Conservation (phyloP, 2,888 invertebrate species). For the Adelphocoris suturalis region DNA sequence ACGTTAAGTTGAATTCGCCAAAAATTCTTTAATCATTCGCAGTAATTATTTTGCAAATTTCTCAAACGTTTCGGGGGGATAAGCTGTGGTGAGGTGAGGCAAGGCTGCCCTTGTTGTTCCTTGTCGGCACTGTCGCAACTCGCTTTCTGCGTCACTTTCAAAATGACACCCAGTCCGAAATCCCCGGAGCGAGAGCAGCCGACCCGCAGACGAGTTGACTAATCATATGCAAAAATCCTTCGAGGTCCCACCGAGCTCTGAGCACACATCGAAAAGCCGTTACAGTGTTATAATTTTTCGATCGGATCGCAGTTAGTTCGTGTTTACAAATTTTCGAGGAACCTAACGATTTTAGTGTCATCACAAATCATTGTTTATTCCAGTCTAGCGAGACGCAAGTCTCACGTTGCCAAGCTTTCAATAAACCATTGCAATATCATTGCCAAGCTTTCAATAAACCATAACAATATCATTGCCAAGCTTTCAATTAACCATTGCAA, state of each 20-base stretch:
- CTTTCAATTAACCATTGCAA: no score
- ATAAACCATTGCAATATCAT: no score
- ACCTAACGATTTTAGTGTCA: no score
- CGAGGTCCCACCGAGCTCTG: neutral
- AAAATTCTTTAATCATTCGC: neutral
- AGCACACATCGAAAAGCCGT: neutral
- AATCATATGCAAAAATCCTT: slow-evolving; percentile 4
- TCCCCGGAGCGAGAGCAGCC: neutral
- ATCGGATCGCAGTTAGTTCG: no score
- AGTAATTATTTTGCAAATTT: neutral
- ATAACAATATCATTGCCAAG: no score
- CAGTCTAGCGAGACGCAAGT: no score
- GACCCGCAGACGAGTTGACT: slow-evolving; percentile 19
- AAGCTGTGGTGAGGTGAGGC: neutral
- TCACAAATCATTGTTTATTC: no score
- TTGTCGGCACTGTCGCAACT: slow-evolving; percentile 40
- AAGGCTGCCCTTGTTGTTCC: slow-evolving; percentile 1
- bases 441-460: no score
- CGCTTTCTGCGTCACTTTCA: slow-evolving; percentile 23
- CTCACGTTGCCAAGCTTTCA: no score
- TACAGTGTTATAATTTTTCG: no score
- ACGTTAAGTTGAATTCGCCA: no score
- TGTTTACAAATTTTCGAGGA: no score
- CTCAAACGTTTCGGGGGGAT: neutral
- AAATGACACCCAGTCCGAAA: slow-evolving; percentile 37